Conservation (phyloP, 2,113 vertebrate species). For the Carassius auratus region DNA sequence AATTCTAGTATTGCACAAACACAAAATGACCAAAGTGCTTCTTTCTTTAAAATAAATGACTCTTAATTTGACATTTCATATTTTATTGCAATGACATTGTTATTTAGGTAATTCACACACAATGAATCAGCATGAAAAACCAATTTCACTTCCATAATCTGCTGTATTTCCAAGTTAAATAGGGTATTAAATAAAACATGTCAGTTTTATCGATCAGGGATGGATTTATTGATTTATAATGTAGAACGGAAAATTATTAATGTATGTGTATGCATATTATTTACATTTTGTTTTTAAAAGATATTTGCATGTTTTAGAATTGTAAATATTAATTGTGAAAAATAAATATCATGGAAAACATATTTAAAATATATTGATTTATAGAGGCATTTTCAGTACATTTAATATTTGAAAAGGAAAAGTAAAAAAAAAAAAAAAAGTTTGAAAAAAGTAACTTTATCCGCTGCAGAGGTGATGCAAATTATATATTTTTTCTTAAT, state of each 20-base stretch:
- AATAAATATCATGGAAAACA: too few species aligned
- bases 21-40: background rate
- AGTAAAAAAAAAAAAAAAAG: background rate
- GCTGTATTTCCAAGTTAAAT: background rate
- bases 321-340: too few species aligned
- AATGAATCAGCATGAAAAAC: background rate
- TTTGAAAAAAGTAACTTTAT: background rate
- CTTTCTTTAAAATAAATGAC: background rate
- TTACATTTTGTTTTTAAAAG: background rate
- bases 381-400: background rate
- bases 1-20: background rate
- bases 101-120: too few species aligned
- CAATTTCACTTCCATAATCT: background rate
- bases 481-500: background rate
- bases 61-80: too few species aligned
- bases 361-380: too few species aligned
- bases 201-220: background rate
- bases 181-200: background rate
- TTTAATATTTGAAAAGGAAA: background rate
- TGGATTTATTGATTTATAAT: background rate
- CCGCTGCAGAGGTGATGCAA: background rate
- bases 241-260: background rate
- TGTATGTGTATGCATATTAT: background rate
- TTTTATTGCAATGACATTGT: background rate
- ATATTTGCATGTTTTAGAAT: background rate